A percentile compares a stretch with the other conserved stretches of the same genome.
phyloP scores from a whole-genome alignment of 2,797 vertebrate genomes.

The Hylomyscus alleni region DNA sequence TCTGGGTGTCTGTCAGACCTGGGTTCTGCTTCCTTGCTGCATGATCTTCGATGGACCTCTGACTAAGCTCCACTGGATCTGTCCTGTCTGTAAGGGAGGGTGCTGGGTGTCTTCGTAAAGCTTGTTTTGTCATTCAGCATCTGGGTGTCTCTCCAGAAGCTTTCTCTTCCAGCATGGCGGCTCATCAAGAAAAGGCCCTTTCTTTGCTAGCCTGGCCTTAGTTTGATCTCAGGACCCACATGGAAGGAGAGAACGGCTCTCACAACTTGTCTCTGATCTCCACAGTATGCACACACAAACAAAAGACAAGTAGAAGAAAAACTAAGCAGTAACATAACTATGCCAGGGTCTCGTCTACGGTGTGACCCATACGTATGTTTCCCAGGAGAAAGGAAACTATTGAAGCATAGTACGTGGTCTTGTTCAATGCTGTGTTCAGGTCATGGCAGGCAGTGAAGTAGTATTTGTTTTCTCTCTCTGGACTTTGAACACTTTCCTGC shows the following conservation, averaged over 20 bases:
- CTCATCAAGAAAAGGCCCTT: neutral
- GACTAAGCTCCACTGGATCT: neutral
- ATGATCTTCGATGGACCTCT: neutral
- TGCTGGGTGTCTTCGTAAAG: slow-evolving; percentile 4
- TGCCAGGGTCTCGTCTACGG: neutral
- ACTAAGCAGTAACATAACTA: neutral
- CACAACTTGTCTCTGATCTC: neutral
- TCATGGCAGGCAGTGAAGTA: neutral
- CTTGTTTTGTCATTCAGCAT: slow-evolving; percentile 14
- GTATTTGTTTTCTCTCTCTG: slow-evolving; percentile 12
- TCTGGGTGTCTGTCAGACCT: neutral
- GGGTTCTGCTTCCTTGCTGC: neutral
- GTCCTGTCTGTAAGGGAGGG: neutral
- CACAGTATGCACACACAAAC: neutral
- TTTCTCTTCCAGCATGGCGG: neutral
- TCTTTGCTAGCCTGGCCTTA: neutral
- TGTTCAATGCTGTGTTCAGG: neutral
- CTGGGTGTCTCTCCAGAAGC: slow-evolving; percentile 19
- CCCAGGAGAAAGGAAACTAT: slow-evolving; percentile 4
- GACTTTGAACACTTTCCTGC: neutral
- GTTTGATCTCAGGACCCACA: neutral
- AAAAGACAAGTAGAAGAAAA: neutral
- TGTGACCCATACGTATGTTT: neutral
- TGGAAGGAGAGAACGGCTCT: neutral
- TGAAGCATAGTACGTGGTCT: neutral